Evolutionary conservation across 2,113 vertebrate species (phyloP), one percentile per base, ranked within the genome.

Genomic region (Phoxinus phoxinus): DNA sequence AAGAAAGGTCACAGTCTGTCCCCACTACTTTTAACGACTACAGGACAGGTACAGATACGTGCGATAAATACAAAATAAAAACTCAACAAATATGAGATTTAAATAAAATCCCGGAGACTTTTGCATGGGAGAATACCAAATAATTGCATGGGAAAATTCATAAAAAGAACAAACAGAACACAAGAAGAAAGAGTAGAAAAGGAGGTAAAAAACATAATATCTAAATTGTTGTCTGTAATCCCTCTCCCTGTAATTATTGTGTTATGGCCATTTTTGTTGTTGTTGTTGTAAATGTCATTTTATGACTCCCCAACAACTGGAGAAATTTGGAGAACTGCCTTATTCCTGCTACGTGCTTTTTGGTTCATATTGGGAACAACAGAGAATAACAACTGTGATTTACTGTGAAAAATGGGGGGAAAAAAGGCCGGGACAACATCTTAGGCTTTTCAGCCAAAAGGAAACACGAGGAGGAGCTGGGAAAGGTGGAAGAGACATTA

Each of bases 401-500:
- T 56, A 51, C 27, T 77, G 30, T 15, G 48, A 12, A 77, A 87
- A 53, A 23, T n/a, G n/a, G n/a, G n/a, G n/a, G n/a, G 2, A 8
- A 56, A 35, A 56, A 32, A 23, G 0, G 46, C 2, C 15, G 12
- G 41, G 72, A 63, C 58, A 58, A 72, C 86, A 81, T 84, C 32
- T 21, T 53, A 32, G 7, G 65, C 7, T 30, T 84, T 89, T 63
- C n/a, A 32, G 86, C 85, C 58, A 41, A 56, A 23, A 82, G 63
- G 67, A 77, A 69, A 82, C 53, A 23, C 19, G 80, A 72, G 23
- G 67, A 86, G 82, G 61, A 86, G 46, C 72, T 85, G 19, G 74
- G 69, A 30, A 30, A 46, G 88, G 89, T 85, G 44, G 89, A 91
- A 90, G 86, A 30, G 51, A 53, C 74, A 56, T 21, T 76, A 2